Conservation (phyloP, 2,888 invertebrate species). For the Plutella xylostella region DNA sequence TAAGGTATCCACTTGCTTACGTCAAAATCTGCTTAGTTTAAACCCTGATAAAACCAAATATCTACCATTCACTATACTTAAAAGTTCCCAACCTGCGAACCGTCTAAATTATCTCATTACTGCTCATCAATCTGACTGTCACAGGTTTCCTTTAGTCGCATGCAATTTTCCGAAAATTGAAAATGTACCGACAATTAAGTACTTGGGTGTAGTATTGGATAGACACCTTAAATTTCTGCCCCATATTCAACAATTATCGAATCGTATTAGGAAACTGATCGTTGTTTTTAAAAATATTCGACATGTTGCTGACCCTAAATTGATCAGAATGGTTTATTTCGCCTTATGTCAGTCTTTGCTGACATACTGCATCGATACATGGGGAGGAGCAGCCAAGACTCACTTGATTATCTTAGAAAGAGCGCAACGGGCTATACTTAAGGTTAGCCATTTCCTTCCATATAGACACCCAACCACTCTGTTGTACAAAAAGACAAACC, state of each 20-base stretch:
- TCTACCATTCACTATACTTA: no score
- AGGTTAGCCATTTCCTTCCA: neutral
- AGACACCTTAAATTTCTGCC: neutral
- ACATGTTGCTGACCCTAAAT: neutral
- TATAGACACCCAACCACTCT: neutral
- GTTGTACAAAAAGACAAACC: no score
- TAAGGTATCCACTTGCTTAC: no score
- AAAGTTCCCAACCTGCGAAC: no score
- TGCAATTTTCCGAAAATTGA: no score
- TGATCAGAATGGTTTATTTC: neutral
- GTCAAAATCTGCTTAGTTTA: no score
- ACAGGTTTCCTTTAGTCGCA: no score
- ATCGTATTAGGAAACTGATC: neutral
- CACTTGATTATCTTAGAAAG: neutral
- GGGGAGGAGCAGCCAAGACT: neutral
- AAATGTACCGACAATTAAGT: no score
- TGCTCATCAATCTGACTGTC: no score
- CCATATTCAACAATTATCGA: neutral
- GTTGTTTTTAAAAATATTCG: neutral
- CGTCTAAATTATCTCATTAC: no score
- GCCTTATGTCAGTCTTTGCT: neutral
- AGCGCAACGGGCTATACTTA: neutral
- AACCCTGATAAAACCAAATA: no score
- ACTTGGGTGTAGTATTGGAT: neutral
- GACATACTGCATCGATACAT: neutral